phyloP scores from a whole-genome alignment of 1,140 invertebrate genomes.

The Leptinotarsa texana region DNA sequence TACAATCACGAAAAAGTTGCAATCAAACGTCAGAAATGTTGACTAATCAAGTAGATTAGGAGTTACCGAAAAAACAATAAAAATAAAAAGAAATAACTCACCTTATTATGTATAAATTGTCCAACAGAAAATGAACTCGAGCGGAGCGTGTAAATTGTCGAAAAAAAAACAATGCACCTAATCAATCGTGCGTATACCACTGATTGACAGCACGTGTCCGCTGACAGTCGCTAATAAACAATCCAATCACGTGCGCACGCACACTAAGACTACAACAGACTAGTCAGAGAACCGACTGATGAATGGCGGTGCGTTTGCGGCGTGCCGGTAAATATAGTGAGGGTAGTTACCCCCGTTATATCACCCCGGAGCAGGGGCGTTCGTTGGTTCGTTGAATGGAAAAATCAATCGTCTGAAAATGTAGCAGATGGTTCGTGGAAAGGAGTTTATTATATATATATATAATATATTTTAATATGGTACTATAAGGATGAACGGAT shows the following conservation, averaged over 20 bases:
- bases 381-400: not conserved
- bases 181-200: slow-evolving; percentile 9
- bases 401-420: too few species aligned
- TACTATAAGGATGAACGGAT: too few species aligned
- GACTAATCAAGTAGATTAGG: too few species aligned
- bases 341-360: slow-evolving; percentile 11
- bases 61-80: too few species aligned
- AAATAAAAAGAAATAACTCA: too few species aligned
- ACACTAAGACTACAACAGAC: not conserved
- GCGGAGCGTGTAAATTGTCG: not conserved
- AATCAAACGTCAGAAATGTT: too few species aligned
- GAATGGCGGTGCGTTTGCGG: not conserved
- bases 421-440: too few species aligned
- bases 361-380: not conserved
- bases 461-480: too few species aligned
- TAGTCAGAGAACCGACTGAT: not conserved
- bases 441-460: too few species aligned
- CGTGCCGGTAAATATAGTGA: not conserved
- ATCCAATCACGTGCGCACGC: slow-evolving; percentile 1
- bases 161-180: slow-evolving; percentile 1
- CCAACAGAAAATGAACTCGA: not conserved
- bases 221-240: slow-evolving; percentile 24
- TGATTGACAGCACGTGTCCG: slow-evolving; percentile 11
- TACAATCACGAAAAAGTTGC: too few species aligned
- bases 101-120: too few species aligned